A percentile compares a stretch with the other conserved stretches of the same genome.
Evolutionary conservation across 2,113 vertebrate species (phyloP).

Genomic region (Centrocercus urophasianus): DNA sequence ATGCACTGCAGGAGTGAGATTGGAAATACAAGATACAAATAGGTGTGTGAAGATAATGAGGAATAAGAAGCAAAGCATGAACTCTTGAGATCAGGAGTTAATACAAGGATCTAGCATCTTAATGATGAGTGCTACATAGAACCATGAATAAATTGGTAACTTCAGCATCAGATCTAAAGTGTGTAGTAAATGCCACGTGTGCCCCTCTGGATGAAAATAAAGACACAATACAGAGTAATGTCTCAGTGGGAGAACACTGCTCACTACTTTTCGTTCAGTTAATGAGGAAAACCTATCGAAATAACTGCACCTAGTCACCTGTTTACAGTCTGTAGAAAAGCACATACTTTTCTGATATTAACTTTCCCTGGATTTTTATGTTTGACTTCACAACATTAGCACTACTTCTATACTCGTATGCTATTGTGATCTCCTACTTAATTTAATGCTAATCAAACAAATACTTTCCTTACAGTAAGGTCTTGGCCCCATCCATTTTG

Average conservation of each 20-base stretch:
- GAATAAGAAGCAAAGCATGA: not conserved
- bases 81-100: not conserved
- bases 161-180: not conserved
- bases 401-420: not conserved
- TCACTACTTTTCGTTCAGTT: not conserved
- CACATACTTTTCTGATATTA: not conserved
- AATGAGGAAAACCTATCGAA: not conserved
- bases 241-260: not conserved
- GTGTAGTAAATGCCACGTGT: not conserved
- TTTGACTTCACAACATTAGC: not conserved
- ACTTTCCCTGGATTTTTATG: not conserved
- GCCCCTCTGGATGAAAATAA: not conserved
- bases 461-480: not conserved
- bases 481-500: not conserved
- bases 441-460: not conserved
- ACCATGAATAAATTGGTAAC: not conserved
- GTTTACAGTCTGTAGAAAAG: not conserved
- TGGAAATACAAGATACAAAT: not conserved
- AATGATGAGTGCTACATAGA: not conserved
- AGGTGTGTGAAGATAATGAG: not conserved
- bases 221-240: not conserved
- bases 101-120: not conserved
- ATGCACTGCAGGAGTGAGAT: not conserved
- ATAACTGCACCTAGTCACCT: not conserved
- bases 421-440: not conserved